Conservation (phyloP, 2,113 vertebrate species). For the Syngnathoides biaculeatus region DNA sequence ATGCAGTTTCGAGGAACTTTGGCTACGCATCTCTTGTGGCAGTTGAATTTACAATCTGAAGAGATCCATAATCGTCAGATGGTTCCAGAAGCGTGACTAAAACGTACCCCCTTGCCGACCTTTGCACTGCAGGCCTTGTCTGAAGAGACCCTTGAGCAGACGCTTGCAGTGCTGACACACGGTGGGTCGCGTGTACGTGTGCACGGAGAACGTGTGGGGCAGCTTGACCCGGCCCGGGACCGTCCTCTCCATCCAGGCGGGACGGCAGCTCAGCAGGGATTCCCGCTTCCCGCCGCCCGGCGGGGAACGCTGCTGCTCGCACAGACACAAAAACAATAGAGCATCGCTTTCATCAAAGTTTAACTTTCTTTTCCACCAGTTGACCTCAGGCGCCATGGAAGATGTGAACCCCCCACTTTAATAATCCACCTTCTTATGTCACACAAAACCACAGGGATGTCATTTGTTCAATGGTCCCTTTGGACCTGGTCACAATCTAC, state of each 20-base stretch:
- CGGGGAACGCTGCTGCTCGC: conserved; percentile 71
- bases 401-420: conserved; percentile 19
- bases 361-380: conserved; percentile 15
- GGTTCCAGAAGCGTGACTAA: not conserved
- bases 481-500: not conserved
- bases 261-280: conserved; percentile 86
- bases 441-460: not conserved
- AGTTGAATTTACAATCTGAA: conserved; percentile 94
- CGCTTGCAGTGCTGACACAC: conserved; percentile 94
- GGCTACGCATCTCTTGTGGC: conserved; percentile 91
- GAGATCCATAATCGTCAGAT: not conserved
- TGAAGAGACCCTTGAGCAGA: conserved; percentile 90
- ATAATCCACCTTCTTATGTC: conserved; percentile 14
- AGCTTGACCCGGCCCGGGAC: conserved; percentile 93
- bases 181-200: conserved; percentile 91
- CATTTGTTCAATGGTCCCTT: not conserved
- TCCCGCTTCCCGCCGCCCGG: conserved; percentile 85
- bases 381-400: conserved; percentile 17
- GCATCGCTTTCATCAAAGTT: too few relatives aligned
- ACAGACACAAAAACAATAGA: not conserved
- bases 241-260: conserved; percentile 98
- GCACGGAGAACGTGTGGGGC: conserved; percentile 93
- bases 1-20: conserved; percentile 91
- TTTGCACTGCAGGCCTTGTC: conserved; percentile 97
- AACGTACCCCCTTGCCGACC: conserved; percentile 60